Evolutionary conservation across 2,888 invertebrate species (phyloP), one percentile per base, ranked within the genome.

Genomic region (Dasysyrphus tricinctus): DNA sequence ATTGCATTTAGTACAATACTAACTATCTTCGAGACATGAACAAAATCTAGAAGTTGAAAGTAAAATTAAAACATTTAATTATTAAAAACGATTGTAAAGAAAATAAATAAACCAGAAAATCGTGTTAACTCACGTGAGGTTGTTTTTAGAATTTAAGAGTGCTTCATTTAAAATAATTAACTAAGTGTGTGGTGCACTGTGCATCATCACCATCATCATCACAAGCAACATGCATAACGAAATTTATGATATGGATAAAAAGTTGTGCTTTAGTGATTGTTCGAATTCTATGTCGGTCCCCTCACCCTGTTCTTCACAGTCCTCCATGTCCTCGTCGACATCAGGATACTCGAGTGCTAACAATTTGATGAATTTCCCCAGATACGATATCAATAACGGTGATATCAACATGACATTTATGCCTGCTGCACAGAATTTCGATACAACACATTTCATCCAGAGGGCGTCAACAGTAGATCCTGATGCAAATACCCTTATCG

Each of bases 181-280:
- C 11, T 19, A 19, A 69, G 4, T 19, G 3, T 3, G 34, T 56
- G 32, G 24, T 24, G 24, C 24, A 24, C 24, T 24, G 2, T 24
- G 24, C 12, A 32, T 19, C 24, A 24, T 49, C 32, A 54, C n/a
- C 16, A 57, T 34, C 11, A 57, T 37, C 34, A 54, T 14, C 16
- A 11, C 0, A 57, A 69, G 8, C 24, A 75, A 14, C 54, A 85
- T 85, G 85, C 81, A 77, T n/a, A 86, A 82, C 81, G 74, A 86
- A 19, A 82, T 86, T 8, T 86, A 86, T 47, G 78, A 86, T 54
- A 72, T 86, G 86, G 86, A 86, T 16, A 74, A 82, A 47, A 79
- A 82, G 16, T 39, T 59, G 34, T 79, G 19, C 9, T 72, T 86
- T 34, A 82, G 65, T 47, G 82, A 86, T 24, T 57, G 29, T 19